A percentile compares a stretch with the other conserved stretches of the same genome.
These are phyloP conservation scores for Poecile montanus DNA, from an alignment of 2,797 vertebrate genomes.

Conservation along the genomic window DNA sequence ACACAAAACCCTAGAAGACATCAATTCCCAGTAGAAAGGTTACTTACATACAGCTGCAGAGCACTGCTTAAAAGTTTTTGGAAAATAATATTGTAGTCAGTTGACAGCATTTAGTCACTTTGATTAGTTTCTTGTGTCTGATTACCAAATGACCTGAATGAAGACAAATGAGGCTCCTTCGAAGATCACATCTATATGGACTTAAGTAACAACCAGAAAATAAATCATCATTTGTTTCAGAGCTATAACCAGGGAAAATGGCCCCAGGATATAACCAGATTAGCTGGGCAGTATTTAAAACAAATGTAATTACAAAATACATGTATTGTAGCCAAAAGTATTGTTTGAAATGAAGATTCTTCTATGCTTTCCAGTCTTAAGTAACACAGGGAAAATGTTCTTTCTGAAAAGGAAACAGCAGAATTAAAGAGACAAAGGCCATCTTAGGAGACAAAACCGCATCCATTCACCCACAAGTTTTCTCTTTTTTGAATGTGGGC, in stretches of 20 bases:
- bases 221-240: slow-evolving; percentile 44
- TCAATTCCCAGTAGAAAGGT: slow-evolving; percentile 3
- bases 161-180: slow-evolving; percentile 34
- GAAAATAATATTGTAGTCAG: slow-evolving; percentile 25
- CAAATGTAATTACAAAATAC: slow-evolving; percentile 34
- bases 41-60: slow-evolving; percentile 33
- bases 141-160: background rate
- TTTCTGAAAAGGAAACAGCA: slow-evolving; percentile 31
- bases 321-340: slow-evolving; percentile 2
- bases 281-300: slow-evolving; percentile 42
- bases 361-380: background rate
- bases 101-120: slow-evolving; percentile 45
- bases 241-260: slow-evolving; percentile 19
- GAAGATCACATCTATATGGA: background rate
- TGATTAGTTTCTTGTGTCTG: slow-evolving; percentile 42
- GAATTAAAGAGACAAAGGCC: slow-evolving; percentile 36
- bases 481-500: background rate
- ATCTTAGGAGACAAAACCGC: slow-evolving; percentile 39
- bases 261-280: background rate
- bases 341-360: slow-evolving; percentile 44
- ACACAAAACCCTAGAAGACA: slow-evolving; percentile 9
- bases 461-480: slow-evolving; percentile 18
- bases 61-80: background rate
- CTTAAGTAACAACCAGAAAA: slow-evolving; percentile 39
- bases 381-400: background rate